phyloP scores from a whole-genome alignment of 2,113 vertebrate species.

The Microtus montanus region DNA sequence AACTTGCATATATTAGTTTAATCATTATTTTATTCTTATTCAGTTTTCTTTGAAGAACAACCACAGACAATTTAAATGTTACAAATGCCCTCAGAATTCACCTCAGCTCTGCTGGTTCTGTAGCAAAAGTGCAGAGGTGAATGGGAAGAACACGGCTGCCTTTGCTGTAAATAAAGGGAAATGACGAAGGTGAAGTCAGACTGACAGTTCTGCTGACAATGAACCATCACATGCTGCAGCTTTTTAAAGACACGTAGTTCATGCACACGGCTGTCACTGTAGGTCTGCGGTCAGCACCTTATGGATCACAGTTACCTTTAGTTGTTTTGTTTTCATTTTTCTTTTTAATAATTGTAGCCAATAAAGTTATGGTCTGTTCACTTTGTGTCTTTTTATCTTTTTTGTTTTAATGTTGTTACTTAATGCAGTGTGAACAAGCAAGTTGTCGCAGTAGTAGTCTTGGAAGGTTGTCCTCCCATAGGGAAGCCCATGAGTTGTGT shows the following conservation, averaged over 20 bases:
- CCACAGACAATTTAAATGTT: slow-evolving; percentile 83
- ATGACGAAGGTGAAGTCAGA: slow-evolving; percentile 86
- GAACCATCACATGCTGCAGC: slow-evolving; percentile 89
- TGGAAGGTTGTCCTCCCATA: not conserved
- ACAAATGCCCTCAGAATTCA: slow-evolving; percentile 83
- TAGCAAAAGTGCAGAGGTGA: slow-evolving; percentile 76
- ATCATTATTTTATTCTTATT: slow-evolving; percentile 62
- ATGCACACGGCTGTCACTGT: slow-evolving; percentile 92
- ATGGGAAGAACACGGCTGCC: slow-evolving; percentile 83
- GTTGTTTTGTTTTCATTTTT: slow-evolving; percentile 66
- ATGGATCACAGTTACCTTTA: slow-evolving; percentile 93
- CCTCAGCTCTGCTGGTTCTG: slow-evolving; percentile 83
- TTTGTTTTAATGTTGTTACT: not conserved
- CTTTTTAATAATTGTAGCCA: slow-evolving; percentile 95
- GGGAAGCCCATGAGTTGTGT: not conserved
- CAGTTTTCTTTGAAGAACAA: slow-evolving; percentile 78
- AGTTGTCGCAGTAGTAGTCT: not conserved
- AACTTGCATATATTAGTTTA: slow-evolving; percentile 78
- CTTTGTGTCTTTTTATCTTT: slow-evolving; percentile 67
- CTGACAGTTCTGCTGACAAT: slow-evolving; percentile 85
- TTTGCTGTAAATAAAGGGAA: slow-evolving; percentile 88
- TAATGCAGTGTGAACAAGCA: not conserved
- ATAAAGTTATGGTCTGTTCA: slow-evolving; percentile 97
- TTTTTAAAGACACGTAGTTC: slow-evolving; percentile 90
- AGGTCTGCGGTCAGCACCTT: slow-evolving; percentile 95